These are phyloP conservation scores for Brachionus sp. DNA, from an alignment of 1,140 invertebrate genomes.

Conservation along the genomic window DNA sequence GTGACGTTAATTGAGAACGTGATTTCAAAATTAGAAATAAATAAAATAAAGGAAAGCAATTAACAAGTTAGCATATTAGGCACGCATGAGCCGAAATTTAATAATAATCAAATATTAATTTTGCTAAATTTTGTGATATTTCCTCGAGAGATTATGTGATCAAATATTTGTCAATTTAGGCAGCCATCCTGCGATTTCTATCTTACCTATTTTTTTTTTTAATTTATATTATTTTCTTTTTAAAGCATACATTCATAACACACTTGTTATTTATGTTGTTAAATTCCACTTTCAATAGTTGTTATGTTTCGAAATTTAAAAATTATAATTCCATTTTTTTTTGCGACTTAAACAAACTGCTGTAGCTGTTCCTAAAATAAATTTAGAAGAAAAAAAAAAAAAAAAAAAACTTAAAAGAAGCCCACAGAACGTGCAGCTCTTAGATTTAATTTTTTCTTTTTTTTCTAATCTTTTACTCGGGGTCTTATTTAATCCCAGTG, in stretches of 20 bases:
- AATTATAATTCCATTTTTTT: constrained; percentile 12
- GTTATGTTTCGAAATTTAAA: background rate
- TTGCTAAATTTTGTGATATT: background rate
- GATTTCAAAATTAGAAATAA: background rate
- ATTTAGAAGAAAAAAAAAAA: background rate
- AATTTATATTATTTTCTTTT: background rate
- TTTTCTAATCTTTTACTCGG: background rate
- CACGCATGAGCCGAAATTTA: background rate
- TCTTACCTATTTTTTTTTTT: background rate
- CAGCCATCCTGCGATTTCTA: background rate
- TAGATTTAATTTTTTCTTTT: background rate
- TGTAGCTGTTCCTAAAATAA: background rate
- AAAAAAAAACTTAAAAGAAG: background rate
- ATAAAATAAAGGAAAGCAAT: background rate
- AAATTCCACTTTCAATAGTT: background rate
- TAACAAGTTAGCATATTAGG: background rate
- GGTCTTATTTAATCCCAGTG: background rate
- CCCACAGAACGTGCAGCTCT: background rate
- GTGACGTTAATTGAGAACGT: background rate
- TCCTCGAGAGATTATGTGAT: constrained; percentile 5
- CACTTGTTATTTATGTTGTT: background rate
- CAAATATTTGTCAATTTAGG: background rate
- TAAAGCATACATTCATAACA: background rate
- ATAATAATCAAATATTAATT: background rate
- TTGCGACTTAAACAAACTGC: constrained; percentile 16